phyloP scores from a whole-genome alignment of 2,888 invertebrate species.

The Alcis repandata region DNA sequence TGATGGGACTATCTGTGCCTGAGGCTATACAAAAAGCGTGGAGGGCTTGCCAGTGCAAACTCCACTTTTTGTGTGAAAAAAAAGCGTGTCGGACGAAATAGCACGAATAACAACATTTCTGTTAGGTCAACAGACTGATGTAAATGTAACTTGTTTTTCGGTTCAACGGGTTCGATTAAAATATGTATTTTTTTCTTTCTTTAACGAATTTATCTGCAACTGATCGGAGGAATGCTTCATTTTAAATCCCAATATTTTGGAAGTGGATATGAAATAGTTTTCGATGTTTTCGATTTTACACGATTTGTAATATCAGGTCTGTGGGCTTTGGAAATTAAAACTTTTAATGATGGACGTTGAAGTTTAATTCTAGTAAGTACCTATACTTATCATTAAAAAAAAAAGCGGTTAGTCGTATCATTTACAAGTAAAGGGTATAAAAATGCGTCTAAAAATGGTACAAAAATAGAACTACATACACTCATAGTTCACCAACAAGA shows the following conservation, averaged over 20 bases:
- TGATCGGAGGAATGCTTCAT: neutral
- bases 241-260: slow-evolving; percentile 18
- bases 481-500: too few species aligned
- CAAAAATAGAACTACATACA: too few species aligned
- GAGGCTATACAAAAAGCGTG: slow-evolving; percentile 57
- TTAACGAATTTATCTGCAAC: slow-evolving; percentile 5
- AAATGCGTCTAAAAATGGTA: too few species aligned
- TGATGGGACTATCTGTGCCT: slow-evolving; percentile 51
- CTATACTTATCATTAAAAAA: too few species aligned
- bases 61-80: slow-evolving; percentile 58
- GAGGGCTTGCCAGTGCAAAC: slow-evolving; percentile 56
- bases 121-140: slow-evolving; percentile 51
- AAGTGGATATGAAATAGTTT: neutral
- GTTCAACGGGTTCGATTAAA: slow-evolving; percentile 33
- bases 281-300: neutral
- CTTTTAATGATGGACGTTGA: too few species aligned
- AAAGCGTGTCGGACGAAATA: slow-evolving; percentile 55
- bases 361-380: too few species aligned
- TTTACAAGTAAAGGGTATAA: too few species aligned
- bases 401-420: too few species aligned
- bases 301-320: neutral
- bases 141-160: slow-evolving; percentile 32
- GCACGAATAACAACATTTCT: slow-evolving; percentile 55
- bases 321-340: too few species aligned
- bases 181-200: slow-evolving; percentile 10